These are phyloP conservation scores for Lycaena phlaeas DNA, from an alignment of 2,888 invertebrate genomes.

Conservation along the genomic window DNA sequence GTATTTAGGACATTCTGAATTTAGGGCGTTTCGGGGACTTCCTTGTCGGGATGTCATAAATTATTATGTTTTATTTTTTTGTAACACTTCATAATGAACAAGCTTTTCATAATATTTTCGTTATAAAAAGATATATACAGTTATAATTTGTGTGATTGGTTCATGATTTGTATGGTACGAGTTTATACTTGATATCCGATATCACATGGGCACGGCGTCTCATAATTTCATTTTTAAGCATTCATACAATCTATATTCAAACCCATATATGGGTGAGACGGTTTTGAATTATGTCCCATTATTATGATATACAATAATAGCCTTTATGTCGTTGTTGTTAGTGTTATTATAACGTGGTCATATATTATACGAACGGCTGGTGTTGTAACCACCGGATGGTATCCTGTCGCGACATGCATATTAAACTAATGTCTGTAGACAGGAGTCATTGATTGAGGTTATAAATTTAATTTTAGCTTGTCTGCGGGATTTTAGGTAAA, in stretches of 20 bases:
- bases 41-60: slow-evolving; percentile 4
- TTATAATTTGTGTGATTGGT: no score
- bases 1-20: slow-evolving; percentile 2
- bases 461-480: neutral
- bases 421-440: neutral
- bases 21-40: no score
- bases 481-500: no score
- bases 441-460: neutral
- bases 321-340: neutral
- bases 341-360: neutral
- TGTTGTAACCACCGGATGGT: neutral
- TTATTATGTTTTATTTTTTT: slow-evolving; percentile 2
- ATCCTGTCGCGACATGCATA: neutral
- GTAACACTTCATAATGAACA: no score
- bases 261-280: neutral
- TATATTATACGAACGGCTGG: neutral
- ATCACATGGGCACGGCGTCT: neutral
- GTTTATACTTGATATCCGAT: neutral
- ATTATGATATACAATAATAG: neutral
- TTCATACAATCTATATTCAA: neutral
- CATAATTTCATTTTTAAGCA: neutral
- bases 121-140: no score
- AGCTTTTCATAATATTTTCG: no score
- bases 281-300: neutral
- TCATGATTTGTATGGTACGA: no score